A percentile compares a stretch with the other conserved stretches of the same genome.
These are phyloP conservation scores for Dascyllus trimaculatus DNA, from an alignment of 2,113 vertebrate species.

Conservation along the genomic window DNA sequence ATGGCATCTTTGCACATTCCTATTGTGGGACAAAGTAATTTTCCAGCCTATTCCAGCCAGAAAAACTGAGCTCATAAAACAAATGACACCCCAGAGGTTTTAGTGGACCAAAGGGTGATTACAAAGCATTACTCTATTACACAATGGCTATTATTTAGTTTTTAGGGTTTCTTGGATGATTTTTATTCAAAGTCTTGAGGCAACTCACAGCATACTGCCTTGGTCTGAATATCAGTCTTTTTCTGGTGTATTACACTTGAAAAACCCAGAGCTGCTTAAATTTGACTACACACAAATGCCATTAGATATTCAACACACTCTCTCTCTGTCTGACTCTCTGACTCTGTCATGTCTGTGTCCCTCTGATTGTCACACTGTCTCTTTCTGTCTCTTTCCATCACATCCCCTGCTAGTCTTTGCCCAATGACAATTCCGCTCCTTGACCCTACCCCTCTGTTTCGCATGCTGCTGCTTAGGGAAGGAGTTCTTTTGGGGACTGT, in stretches of 20 bases:
- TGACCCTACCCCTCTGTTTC: not conserved
- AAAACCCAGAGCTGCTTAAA: not conserved
- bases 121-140: slow-evolving; percentile 27
- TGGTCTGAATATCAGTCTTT: not conserved
- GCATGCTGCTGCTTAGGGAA: too few relatives aligned
- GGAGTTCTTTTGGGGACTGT: too few relatives aligned
- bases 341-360: slow-evolving; percentile 7
- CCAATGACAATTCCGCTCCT: not conserved
- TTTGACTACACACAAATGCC: slow-evolving; percentile 17
- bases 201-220: not conserved
- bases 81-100: slow-evolving; percentile 36
- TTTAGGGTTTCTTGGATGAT: slow-evolving; percentile 22
- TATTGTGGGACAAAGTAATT: slow-evolving; percentile 14
- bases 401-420: not conserved
- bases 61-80: slow-evolving; percentile 32
- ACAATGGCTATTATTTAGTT: slow-evolving; percentile 20
- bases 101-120: slow-evolving; percentile 23
- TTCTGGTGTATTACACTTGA: not conserved
- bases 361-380: not conserved
- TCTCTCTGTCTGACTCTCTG: not conserved
- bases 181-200: slow-evolving; percentile 7
- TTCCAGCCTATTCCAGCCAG: slow-evolving; percentile 2
- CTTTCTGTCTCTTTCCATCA: not conserved
- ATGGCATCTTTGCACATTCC: slow-evolving; percentile 12
- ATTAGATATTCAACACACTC: slow-evolving; percentile 5